Percentiles rank a stretch among this genome's conserved stretches.
These are phyloP conservation scores for Decapterus maruadsi DNA, from an alignment of 2,797 vertebrate genomes.

Conservation along the genomic window DNA sequence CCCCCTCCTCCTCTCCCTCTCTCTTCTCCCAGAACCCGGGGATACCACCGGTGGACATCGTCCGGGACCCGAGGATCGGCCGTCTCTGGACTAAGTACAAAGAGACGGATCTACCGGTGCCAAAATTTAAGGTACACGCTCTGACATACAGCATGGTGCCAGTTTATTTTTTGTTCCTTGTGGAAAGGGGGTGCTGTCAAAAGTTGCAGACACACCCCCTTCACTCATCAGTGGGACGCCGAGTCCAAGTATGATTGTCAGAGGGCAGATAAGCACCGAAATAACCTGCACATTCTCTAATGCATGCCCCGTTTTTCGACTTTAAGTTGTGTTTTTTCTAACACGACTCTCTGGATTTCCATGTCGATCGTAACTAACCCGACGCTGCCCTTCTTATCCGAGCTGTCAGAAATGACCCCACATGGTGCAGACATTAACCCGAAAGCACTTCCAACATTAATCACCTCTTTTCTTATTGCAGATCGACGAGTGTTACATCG, in stretches of 20 bases:
- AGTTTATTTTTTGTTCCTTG: slow-evolving; percentile 7
- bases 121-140: slow-evolving; percentile 94
- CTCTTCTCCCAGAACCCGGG: slow-evolving; percentile 89
- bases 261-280: slow-evolving; percentile 1
- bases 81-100: slow-evolving; percentile 98
- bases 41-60: slow-evolving; percentile 94
- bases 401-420: slow-evolving; percentile 47
- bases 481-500: slow-evolving; percentile 99
- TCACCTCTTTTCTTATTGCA: slow-evolving; percentile 63
- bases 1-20: not conserved
- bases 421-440: slow-evolving; percentile 36
- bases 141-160: not conserved
- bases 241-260: slow-evolving; percentile 12
- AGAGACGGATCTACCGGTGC: slow-evolving; percentile 96
- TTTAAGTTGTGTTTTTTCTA: not conserved
- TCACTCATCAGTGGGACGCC: slow-evolving; percentile 48
- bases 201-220: slow-evolving; percentile 80
- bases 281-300: not conserved
- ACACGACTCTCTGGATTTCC: not conserved
- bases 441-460: not conserved
- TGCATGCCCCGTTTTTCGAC: not conserved
- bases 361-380: not conserved
- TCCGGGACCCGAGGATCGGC: slow-evolving; percentile 96
- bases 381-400: not conserved
- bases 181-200: slow-evolving; percentile 69